Base-by-base conservation (phyloP, 2,113 vertebrate species). In the Alligator sinensis region DNA sequence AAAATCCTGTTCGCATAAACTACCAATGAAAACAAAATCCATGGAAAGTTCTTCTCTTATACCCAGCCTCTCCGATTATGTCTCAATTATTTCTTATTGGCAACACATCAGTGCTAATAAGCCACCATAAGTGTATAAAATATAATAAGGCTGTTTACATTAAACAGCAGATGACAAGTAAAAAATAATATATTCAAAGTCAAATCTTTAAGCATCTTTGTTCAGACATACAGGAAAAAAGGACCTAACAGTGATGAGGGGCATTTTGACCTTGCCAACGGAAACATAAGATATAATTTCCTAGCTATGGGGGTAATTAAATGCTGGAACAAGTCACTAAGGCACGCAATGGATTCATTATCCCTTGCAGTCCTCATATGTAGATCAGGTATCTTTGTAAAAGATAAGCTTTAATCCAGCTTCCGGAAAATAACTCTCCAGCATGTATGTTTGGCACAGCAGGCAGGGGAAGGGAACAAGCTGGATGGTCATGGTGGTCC, bases 31-130 rank as follows among this genome's bases (percentile, higher is more conserved):
- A 93, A 94, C 70, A 90, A 94, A 95, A n/a, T 91, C 90, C 5
- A 17, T 47, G 2, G 38, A 83, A 91, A 95, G 89, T 7, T 64
- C 80, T 9, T 75, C 90, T 66, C 38, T 27, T 38, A 21, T 77
- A 22, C 1, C 68, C 58, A 75, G 55, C 77, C 30, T 3, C 1
- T 60, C 90, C 93, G 87, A 95, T 84, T 87, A 75, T 87, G 74
- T 96, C 91, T 95, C 90, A 25, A 75, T 92, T 91, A 89, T 86
- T 96, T 94, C 84, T 87, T 86, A 89, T 1, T 96, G 96, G 96
- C 96, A 97, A 87, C 87, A 93, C 70, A 94, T 97, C 93, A 94
- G 62, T 91, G 82, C 61, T 96, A 97, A 94, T 96, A 97, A 94
- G 87, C 91, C 84, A 92, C 93, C 93, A 77, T 84, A 96, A 96